phyloP scores from a whole-genome alignment of 1,140 invertebrate genomes.

The Plectrocnemia conspersa region DNA sequence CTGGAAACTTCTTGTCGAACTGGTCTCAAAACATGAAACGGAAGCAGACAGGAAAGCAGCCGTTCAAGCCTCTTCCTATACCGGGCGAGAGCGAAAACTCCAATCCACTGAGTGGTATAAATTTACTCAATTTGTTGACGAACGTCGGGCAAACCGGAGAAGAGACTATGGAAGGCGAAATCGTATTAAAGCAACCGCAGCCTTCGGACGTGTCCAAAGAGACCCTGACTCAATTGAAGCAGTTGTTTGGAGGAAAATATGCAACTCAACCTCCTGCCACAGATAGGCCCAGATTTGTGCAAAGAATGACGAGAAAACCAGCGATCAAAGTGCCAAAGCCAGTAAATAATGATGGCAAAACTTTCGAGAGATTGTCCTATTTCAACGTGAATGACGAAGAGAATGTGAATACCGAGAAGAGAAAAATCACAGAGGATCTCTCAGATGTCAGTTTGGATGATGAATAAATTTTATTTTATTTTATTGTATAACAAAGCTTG shows the following conservation, averaged over 20 bases:
- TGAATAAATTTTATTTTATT: conserved; percentile 18
- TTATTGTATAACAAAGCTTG: too few relatives aligned
- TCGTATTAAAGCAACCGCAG: conserved; percentile 18
- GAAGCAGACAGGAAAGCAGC: conserved; percentile 9
- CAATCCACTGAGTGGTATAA: not conserved
- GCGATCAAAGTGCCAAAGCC: not conserved
- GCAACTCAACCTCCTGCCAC: not conserved
- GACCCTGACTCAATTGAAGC: conserved; percentile 20
- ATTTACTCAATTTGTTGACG: conserved; percentile 7
- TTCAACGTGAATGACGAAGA: conserved; percentile 28
- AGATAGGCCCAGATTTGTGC: conserved; percentile 6
- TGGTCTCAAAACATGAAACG: conserved; percentile 27
- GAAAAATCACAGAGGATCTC: conserved; percentile 27
- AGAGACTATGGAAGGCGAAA: conserved; percentile 9
- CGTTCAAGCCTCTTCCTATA: conserved; percentile 24
- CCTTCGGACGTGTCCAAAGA: conserved; percentile 9
- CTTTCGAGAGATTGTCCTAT: conserved; percentile 21
- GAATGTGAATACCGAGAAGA: conserved; percentile 14
- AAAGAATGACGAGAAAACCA: not conserved
- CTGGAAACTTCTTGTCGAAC: conserved; percentile 17
- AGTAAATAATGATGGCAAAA: not conserved
- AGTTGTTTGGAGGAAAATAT: conserved; percentile 26
- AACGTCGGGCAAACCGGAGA: not conserved
- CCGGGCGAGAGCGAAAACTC: conserved; percentile 7
- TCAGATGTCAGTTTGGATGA: conserved; percentile 33